A percentile compares a stretch with the other conserved stretches of the same genome.
phyloP scores from a whole-genome alignment of 92 coral and sea anemone genomes.

The Porites rus region DNA sequence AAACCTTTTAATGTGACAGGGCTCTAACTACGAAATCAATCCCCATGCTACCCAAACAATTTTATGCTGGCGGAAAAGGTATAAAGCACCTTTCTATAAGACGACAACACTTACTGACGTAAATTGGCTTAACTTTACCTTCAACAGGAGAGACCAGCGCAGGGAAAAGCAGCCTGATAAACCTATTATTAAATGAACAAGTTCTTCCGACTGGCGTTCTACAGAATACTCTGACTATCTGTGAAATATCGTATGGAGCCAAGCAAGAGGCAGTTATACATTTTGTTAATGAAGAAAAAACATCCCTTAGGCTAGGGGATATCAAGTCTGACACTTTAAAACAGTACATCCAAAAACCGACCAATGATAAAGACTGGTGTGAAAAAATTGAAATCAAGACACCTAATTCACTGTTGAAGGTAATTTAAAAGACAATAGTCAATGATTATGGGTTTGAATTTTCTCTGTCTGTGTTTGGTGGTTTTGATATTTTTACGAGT shows the following conservation, averaged over 20 bases:
- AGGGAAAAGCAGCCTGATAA: slow-evolving; percentile 23
- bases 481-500: too few relatives aligned
- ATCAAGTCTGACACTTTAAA: background rate
- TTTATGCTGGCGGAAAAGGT: too few relatives aligned
- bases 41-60: too few relatives aligned
- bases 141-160: slow-evolving; percentile 28
- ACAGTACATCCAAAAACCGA: background rate
- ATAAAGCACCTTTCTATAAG: too few relatives aligned
- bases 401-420: background rate
- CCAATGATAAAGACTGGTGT: background rate
- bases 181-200: background rate
- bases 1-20: too few relatives aligned
- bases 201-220: background rate
- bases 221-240: slow-evolving; percentile 18
- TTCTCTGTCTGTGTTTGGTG: too few relatives aligned
- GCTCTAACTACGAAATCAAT: too few relatives aligned
- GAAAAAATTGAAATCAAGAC: slow-evolving; percentile 26
- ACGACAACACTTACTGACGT: background rate
- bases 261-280: slow-evolving; percentile 13
- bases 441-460: too few relatives aligned
- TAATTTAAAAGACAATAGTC: background rate
- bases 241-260: slow-evolving; percentile 24
- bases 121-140: background rate
- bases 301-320: background rate
- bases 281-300: background rate